These are phyloP conservation scores for Lithosia quadra DNA, from an alignment of 2,888 invertebrate species.

Conservation along the genomic window DNA sequence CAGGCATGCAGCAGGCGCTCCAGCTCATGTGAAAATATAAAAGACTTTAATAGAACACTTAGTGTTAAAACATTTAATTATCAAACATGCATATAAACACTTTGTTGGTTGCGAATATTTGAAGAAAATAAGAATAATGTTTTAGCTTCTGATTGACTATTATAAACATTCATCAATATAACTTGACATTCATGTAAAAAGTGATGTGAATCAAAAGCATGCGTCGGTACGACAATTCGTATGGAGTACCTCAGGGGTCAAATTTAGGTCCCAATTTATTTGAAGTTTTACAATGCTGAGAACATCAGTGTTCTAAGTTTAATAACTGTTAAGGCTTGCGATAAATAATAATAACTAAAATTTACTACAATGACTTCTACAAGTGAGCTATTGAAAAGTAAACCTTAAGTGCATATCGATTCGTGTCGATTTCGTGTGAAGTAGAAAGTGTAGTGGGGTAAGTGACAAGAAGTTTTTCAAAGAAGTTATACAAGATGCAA, in stretches of 20 bases:
- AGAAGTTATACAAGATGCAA: conserved; percentile 84
- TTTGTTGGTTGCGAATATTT: conserved; percentile 3
- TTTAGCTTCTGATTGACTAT: neutral
- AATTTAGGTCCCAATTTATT: neutral
- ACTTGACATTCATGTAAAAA: too few species aligned
- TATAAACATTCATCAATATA: neutral
- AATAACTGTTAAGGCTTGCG: neutral
- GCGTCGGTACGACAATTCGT: neutral
- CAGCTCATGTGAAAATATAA: neutral
- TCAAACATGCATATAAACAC: neutral
- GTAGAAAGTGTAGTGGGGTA: conserved; percentile 2
- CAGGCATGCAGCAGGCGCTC: conserved; percentile 27
- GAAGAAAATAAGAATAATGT: neutral
- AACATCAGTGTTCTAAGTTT: neutral
- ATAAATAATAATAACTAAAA: neutral
- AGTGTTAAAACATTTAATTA: neutral
- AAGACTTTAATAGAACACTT: neutral
- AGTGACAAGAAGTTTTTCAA: neutral
- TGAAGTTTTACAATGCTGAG: neutral
- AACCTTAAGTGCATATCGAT: neutral
- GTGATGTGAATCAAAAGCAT: neutral
- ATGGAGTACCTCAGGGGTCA: neutral
- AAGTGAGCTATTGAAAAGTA: neutral
- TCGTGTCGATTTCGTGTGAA: neutral
- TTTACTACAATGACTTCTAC: neutral